phyloP scores from a whole-genome alignment of 2,888 invertebrate genomes.

The Eubasilissa splendida region DNA sequence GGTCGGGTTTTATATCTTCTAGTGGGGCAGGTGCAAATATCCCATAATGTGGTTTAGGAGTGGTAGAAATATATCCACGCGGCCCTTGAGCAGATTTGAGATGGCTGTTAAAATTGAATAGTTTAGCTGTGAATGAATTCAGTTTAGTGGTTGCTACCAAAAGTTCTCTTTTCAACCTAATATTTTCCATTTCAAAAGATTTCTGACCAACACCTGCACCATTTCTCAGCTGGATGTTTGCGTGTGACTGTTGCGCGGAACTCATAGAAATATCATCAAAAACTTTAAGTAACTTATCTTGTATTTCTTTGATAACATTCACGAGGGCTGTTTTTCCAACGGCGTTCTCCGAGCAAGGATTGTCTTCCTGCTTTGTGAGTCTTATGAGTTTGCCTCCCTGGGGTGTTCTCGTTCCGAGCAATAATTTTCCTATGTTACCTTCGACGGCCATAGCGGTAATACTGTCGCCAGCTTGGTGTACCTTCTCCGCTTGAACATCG shows the following conservation, averaged over 20 bases:
- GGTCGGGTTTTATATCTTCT: too few species aligned
- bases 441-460: conserved; percentile 23
- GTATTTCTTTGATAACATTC: conserved; percentile 3
- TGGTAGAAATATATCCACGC: too few species aligned
- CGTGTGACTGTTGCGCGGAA: background rate
- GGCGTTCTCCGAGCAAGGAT: background rate
- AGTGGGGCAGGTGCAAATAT: too few species aligned
- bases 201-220: background rate
- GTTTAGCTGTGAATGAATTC: background rate
- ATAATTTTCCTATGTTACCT: background rate
- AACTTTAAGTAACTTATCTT: conserved; percentile 1
- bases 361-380: conserved; percentile 1
- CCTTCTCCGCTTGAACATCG: conserved; percentile 1
- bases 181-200: background rate
- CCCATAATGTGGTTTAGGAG: too few species aligned
- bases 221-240: background rate
- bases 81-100: background rate
- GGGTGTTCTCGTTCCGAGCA: conserved; percentile 1
- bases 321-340: background rate
- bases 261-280: background rate
- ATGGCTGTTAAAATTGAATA: background rate
- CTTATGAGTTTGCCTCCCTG: background rate
- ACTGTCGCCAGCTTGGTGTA: background rate
- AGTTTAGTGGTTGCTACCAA: background rate
- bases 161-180: background rate